Percentiles rank a stretch among this genome's conserved stretches.
Conservation (phyloP, 2,113 vertebrate species). For the Onychorhynchus coronatus region DNA sequence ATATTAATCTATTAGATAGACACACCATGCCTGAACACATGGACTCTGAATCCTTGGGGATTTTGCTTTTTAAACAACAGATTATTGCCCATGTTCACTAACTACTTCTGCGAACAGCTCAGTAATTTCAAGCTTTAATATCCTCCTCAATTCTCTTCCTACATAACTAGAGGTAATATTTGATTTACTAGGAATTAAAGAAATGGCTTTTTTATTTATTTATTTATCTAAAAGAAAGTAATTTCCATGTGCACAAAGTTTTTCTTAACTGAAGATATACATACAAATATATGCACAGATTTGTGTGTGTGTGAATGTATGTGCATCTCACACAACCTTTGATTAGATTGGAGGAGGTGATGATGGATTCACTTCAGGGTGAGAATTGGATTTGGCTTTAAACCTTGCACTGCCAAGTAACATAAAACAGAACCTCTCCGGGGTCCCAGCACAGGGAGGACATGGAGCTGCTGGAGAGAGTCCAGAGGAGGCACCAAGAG, state of each 20-base stretch:
- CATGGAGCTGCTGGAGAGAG: neutral
- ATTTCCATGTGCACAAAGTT: neutral
- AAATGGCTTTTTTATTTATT: neutral
- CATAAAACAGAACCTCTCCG: neutral
- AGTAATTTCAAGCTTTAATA: constrained; percentile 19
- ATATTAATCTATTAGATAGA: constrained; percentile 49
- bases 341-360: neutral
- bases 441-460: too few species aligned
- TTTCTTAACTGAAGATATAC: neutral
- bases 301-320: neutral
- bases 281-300: neutral
- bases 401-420: neutral
- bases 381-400: neutral
- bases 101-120: constrained; percentile 1
- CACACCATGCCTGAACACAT: neutral
- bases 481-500: neutral
- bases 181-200: neutral
- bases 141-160: neutral
- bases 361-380: neutral
- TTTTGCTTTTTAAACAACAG: constrained; percentile 29
- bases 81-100: constrained; percentile 2
- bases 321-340: neutral
- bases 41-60: neutral
- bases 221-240: neutral
- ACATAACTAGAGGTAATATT: neutral